A percentile compares a stretch with the other conserved stretches of the same genome.
Evolutionary conservation across 2,113 vertebrate species (phyloP).

Genomic region (human (Homo sapiens)): DNA sequence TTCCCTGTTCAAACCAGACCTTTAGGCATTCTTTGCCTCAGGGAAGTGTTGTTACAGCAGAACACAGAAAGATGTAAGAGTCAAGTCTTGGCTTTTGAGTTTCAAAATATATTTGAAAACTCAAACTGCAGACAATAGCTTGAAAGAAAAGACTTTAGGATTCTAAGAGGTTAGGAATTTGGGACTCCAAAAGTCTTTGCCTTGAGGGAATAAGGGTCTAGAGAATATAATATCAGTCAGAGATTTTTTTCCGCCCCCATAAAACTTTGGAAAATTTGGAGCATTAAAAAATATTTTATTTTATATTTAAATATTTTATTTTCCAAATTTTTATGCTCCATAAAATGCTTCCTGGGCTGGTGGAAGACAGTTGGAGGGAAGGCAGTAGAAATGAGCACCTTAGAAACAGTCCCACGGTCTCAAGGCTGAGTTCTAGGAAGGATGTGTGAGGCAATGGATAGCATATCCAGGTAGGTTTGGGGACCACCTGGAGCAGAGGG

Average conservation of each 20-base stretch:
- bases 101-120: conserved; percentile 54
- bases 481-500: not conserved
- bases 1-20: not conserved
- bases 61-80: not conserved
- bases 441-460: not conserved
- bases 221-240: not conserved
- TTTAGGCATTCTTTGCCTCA: not conserved
- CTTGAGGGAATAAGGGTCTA: not conserved
- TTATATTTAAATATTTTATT: no score
- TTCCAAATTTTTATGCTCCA: not conserved
- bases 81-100: not conserved
- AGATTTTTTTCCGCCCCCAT: not conserved
- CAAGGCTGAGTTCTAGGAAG: not conserved
- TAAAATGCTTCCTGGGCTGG: not conserved
- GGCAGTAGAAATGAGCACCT: not conserved
- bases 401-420: not conserved
- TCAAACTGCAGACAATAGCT: not conserved
- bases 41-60: not conserved
- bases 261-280: no score
- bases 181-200: not conserved
- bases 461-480: not conserved
- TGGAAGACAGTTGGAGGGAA: not conserved
- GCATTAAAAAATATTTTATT: no score
- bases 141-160: not conserved
- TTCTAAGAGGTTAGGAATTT: conserved; percentile 29